Conservation (phyloP, 2,888 invertebrate species). For the Harpalus rubripes region DNA sequence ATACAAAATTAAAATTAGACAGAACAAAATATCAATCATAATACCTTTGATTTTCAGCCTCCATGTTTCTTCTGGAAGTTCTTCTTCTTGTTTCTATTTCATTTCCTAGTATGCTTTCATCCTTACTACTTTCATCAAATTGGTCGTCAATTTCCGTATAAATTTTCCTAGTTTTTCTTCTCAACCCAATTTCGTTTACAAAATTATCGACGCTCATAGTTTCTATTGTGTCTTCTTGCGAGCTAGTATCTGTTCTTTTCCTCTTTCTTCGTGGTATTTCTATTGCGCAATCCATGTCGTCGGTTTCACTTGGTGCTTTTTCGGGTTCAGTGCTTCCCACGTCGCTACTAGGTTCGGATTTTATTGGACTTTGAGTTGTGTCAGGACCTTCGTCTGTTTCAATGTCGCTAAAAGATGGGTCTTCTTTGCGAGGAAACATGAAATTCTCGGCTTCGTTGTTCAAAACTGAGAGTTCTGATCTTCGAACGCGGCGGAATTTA, state of each 20-base stretch:
- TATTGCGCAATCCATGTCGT: constrained; percentile 66
- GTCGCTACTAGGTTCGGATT: constrained; percentile 76
- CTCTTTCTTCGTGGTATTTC: constrained; percentile 26
- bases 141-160: constrained; percentile 46
- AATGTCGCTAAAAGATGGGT: constrained; percentile 80
- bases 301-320: constrained; percentile 59
- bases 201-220: constrained; percentile 44
- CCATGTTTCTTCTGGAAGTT: constrained; percentile 79
- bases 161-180: constrained; percentile 42
- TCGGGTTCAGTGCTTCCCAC: constrained; percentile 69
- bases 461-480: constrained; percentile 86
- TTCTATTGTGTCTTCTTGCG: constrained; percentile 30
- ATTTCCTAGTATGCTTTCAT: constrained; percentile 69
- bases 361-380: constrained; percentile 71
- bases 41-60: constrained; percentile 81
- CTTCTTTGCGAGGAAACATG: constrained; percentile 87
- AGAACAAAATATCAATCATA: constrained; percentile 70
- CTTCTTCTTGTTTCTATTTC: constrained; percentile 68
- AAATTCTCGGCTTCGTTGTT: constrained; percentile 94
- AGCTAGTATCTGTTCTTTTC: constrained; percentile 43
- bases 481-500: constrained; percentile 86
- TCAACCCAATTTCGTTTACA: constrained; percentile 38
- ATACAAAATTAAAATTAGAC: constrained; percentile 10
- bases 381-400: constrained; percentile 80
- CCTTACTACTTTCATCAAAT: constrained; percentile 66